A percentile compares a stretch with the other conserved stretches of the same genome.
These are phyloP conservation scores for Hermatobates lingyangjiaoensis DNA, from an alignment of 1,140 invertebrate species.

Conservation along the genomic window DNA sequence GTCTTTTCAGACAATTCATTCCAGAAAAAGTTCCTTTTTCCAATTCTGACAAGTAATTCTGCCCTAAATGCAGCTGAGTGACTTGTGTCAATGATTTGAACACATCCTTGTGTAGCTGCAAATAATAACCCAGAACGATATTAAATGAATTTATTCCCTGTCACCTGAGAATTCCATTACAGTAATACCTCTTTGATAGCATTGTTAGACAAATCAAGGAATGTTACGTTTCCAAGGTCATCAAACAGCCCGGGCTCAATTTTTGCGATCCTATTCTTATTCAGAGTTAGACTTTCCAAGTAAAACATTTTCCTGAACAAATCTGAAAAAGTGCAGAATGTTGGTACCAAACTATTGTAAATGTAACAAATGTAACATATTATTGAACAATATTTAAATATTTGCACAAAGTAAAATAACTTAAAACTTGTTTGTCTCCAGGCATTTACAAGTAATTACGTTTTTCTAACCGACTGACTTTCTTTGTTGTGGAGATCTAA, in stretches of 20 bases:
- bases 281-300: conserved; percentile 24
- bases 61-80: conserved; percentile 35
- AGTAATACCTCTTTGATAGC: conserved; percentile 25
- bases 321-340: conserved; percentile 8
- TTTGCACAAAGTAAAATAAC: too few relatives aligned
- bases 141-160: too few relatives aligned
- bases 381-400: too few relatives aligned
- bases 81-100: conserved; percentile 30
- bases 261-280: conserved; percentile 31
- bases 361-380: too few relatives aligned
- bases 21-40: conserved; percentile 28
- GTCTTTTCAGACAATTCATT: conserved; percentile 27
- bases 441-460: too few relatives aligned
- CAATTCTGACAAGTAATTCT: conserved; percentile 33
- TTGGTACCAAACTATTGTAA: too few relatives aligned
- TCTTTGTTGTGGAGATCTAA: too few relatives aligned
- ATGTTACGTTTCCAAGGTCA: conserved; percentile 29
- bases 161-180: not conserved
- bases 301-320: conserved; percentile 32
- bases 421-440: too few relatives aligned
- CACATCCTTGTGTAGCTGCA: conserved; percentile 26
- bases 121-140: not conserved
- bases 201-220: conserved; percentile 36
- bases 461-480: too few relatives aligned
- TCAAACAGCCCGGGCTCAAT: conserved; percentile 34